Evolutionary conservation across 2,113 vertebrate species (phyloP).

Genomic region (Entomyzon cyanotis): DNA sequence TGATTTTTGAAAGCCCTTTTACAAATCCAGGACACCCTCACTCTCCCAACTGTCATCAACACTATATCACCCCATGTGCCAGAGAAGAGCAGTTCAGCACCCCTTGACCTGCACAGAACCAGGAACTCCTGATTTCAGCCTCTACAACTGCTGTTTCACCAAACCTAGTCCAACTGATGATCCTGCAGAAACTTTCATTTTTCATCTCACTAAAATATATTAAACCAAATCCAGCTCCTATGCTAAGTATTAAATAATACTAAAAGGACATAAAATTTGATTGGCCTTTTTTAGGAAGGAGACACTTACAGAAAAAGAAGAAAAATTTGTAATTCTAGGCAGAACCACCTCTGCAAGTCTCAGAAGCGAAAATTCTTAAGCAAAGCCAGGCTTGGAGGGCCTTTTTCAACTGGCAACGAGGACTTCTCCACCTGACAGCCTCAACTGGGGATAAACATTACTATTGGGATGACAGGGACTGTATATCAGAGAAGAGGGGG

Average conservation of each 20-base stretch:
- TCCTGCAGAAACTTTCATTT: slow-evolving; percentile 44
- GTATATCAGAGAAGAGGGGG: not conserved
- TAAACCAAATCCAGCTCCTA: slow-evolving; percentile 51
- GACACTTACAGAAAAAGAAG: slow-evolving; percentile 33
- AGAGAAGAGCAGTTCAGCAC: not conserved
- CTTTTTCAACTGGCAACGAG: not conserved
- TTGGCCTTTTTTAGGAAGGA: slow-evolving; percentile 56
- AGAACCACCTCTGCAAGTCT: slow-evolving; percentile 24
- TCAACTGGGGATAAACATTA: not conserved
- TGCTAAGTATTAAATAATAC: slow-evolving; percentile 63
- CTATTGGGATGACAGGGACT: not conserved
- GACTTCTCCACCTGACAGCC: not conserved
- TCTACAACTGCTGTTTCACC: not conserved
- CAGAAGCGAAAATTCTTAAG: slow-evolving; percentile 11
- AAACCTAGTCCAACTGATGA: slow-evolving; percentile 15
- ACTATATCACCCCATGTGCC: not conserved
- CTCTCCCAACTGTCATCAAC: not conserved
- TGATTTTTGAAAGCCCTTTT: slow-evolving; percentile 48
- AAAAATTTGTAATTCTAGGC: slow-evolving; percentile 44
- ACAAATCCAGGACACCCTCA: slow-evolving; percentile 16
- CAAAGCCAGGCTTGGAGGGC: not conserved
- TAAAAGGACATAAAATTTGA: slow-evolving; percentile 63
- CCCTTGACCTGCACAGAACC: not conserved
- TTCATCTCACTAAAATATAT: slow-evolving; percentile 31
- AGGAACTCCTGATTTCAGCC: not conserved